Base-by-base conservation (phyloP, 2,888 invertebrate genomes). In the Ceraclea dissimilis region DNA sequence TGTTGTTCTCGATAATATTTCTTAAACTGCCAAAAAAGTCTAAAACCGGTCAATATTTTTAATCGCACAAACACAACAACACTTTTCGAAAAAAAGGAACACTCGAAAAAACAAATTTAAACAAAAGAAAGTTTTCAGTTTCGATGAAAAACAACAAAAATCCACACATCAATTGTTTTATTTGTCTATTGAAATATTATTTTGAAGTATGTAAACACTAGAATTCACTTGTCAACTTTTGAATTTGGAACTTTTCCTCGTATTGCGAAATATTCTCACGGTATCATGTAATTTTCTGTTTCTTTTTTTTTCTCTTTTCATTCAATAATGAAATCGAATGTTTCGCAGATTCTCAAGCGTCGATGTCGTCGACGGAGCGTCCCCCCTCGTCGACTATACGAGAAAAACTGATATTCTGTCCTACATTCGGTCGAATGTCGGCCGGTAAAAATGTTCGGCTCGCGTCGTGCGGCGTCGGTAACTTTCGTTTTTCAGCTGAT, bases 371-470 rank as follows among this genome's bases (percentile, higher is more conserved):
- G 39, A 39, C 39, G 13, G n/a, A n/a, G n/a, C 39, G 13, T 74
- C 74, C 20, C 71, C 73, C 66, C 71, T 71, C 63, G 70, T 67
- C 63, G 75, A 70, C 62, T 72, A 67, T 34, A 66, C 66, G 59
- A 72, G 71, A 56, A 71, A 67, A 75, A 81, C 81, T 79, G 81
- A 58, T 48, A 54, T 54, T 54, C 20, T 81, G 81, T 80, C 81
- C 80, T 81, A 82, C 79, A 80, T 81, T 78, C 75, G 74, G 70
- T 71, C 39, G 39, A 75, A 77, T 76, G 76, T 76, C 74, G 70
- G 73, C 72, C 70, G 70, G 65, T 64, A 64, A 63, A 60, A 70
- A 70, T 69, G 66, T 63, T 66, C 64, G 63, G 62, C 63, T 62
- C 18, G 20, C 50, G 31, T 77, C 78, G 78, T 72, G 71, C 66